A percentile compares a stretch with the other conserved stretches of the same genome.
Conservation (phyloP, 2,113 vertebrate genomes). For the Chloropsis hardwickii region DNA sequence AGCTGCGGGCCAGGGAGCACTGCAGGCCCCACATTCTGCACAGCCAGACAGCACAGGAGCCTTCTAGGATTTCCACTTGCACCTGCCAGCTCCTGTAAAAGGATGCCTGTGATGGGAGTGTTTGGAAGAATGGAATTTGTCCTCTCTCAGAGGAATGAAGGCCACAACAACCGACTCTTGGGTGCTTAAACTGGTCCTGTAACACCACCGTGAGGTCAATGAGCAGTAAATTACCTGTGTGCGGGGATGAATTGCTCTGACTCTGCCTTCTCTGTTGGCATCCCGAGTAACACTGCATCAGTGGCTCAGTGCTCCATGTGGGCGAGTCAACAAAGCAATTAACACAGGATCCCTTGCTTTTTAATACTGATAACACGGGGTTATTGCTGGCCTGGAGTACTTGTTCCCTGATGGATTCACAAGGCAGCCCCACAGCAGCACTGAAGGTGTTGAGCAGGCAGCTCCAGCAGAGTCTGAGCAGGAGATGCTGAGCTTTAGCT, state of each 20-base stretch:
- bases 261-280: neutral
- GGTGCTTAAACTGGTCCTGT: neutral
- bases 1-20: neutral
- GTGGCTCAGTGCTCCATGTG: rapidly evolving
- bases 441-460: neutral
- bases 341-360: neutral
- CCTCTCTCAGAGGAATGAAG: neutral
- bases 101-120: neutral
- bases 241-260: neutral
- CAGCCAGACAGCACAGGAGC: neutral
- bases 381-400: neutral
- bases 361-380: neutral
- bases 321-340: no score
- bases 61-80: neutral
- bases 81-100: neutral
- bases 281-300: neutral
- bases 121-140: neutral
- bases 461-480: neutral
- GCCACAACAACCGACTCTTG: rapidly evolving
- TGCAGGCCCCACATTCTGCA: rapidly evolving
- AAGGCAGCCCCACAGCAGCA: neutral
- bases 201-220: neutral
- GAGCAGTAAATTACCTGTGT: no score
- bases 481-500: neutral
- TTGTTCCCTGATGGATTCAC: rapidly evolving